Evolutionary conservation across 1,140 invertebrate species (phyloP).

Genomic region (Bombus impatiens): DNA sequence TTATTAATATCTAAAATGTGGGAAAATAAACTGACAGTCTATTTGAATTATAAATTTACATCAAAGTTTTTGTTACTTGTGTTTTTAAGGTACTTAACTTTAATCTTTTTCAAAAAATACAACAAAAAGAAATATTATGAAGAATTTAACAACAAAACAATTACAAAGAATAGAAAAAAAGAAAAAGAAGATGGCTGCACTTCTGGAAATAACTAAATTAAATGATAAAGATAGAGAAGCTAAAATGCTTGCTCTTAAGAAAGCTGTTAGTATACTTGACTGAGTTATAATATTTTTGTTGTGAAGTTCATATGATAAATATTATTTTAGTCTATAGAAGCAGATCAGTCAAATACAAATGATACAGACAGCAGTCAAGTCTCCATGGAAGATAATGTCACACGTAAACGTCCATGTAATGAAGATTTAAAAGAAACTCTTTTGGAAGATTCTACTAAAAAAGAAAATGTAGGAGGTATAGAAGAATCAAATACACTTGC

Average conservation of each 20-base stretch:
- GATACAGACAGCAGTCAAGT: conserved; percentile 4
- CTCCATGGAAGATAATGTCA: conserved; percentile 19
- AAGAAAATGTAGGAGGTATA: conserved; percentile 1
- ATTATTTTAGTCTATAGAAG: conserved; percentile 39
- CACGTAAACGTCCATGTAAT: conserved; percentile 62
- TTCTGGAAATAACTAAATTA: conserved; percentile 84
- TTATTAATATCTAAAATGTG: background rate
- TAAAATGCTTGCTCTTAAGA: conserved; percentile 59
- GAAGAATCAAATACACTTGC: conserved; percentile 44
- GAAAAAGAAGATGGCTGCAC: conserved; percentile 85
- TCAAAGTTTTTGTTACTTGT: background rate
- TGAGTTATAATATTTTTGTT: background rate
- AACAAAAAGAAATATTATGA: conserved; percentile 62
- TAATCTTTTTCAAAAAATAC: background rate
- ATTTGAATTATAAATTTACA: background rate
- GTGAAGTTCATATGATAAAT: background rate
- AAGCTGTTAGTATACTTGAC: conserved; percentile 48
- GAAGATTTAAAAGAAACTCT: conserved; percentile 29
- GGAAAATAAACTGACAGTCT: background rate
- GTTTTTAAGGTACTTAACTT: conserved; percentile 14
- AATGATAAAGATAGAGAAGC: conserved; percentile 83
- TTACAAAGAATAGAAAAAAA: conserved; percentile 84
- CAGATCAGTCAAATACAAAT: background rate
- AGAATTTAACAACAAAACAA: conserved; percentile 78
- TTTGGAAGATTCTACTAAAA: background rate